Evolutionary conservation across 1,140 invertebrate genomes (phyloP).

Genomic region (Diploscapter pachys): DNA sequence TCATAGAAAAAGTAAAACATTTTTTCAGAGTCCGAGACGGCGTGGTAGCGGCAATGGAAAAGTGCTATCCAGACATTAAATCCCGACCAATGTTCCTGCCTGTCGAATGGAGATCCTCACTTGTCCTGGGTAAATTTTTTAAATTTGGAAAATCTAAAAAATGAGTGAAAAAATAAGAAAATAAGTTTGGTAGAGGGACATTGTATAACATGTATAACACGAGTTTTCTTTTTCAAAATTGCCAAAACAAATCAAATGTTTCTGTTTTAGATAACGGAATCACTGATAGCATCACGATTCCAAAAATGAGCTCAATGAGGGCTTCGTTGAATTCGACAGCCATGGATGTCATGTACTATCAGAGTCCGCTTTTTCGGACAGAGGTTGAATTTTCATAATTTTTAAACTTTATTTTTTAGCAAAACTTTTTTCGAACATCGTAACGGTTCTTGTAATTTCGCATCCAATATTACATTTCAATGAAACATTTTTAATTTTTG

Average conservation of each 20-base stretch:
- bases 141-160: not conserved
- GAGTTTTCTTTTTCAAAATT: not conserved
- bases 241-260: not conserved
- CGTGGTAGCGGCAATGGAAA: conserved; percentile 49
- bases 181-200: not conserved
- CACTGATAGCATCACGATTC: conserved; percentile 52
- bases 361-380: conserved; percentile 73
- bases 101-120: conserved; percentile 53
- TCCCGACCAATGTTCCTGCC: conserved; percentile 54
- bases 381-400: conserved; percentile 63
- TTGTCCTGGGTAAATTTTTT: conserved; percentile 28
- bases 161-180: not conserved
- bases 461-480: no score
- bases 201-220: not conserved
- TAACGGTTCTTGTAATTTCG: no score
- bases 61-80: conserved; percentile 52
- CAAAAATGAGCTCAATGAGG: conserved; percentile 47
- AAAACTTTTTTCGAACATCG: not conserved
- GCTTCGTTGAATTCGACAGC: conserved; percentile 65
- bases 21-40: conserved; percentile 53
- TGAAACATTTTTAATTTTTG: no score
- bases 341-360: conserved; percentile 80
- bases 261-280: conserved; percentile 42
- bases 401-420: not conserved
- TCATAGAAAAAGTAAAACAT: no score